A percentile compares a stretch with the other conserved stretches of the same genome.
phyloP scores from a whole-genome alignment of 2,797 vertebrate genomes.

The Sitta carolinensis region DNA sequence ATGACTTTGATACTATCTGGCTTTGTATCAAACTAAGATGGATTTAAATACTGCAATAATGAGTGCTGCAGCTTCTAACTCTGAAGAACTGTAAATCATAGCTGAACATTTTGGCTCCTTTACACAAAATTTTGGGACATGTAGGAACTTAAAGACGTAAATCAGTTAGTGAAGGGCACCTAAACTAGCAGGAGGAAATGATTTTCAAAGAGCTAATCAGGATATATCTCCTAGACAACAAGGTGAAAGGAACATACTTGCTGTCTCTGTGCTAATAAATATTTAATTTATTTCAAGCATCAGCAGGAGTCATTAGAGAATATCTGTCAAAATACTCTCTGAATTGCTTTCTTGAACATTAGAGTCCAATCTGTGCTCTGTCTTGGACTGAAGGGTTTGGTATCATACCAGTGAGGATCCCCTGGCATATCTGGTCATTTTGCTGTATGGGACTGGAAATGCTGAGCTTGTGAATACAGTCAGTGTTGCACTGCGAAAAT shows the following conservation, averaged over 20 bases:
- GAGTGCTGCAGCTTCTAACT: neutral
- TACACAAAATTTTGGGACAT: neutral
- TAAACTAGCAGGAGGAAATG: neutral
- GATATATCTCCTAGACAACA: neutral
- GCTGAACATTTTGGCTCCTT: neutral
- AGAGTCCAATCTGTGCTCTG: neutral
- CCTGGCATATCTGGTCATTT: neutral
- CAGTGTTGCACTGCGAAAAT: neutral
- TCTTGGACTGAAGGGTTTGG: neutral
- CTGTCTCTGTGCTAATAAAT: neutral
- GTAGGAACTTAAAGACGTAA: neutral
- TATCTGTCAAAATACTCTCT: neutral
- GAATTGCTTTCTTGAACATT: neutral
- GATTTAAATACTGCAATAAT: neutral
- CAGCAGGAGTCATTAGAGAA: neutral
- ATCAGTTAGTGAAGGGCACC: neutral
- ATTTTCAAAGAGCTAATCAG: neutral
- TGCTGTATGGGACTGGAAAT: neutral
- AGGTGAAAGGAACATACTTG: neutral
- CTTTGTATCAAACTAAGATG: neutral
- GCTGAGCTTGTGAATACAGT: neutral
- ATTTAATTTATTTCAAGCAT: neutral
- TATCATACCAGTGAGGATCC: neutral
- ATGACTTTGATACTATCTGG: neutral
- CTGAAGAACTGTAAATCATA: neutral